phyloP scores from a whole-genome alignment of 2,113 vertebrate species.

The Mobula birostris region DNA sequence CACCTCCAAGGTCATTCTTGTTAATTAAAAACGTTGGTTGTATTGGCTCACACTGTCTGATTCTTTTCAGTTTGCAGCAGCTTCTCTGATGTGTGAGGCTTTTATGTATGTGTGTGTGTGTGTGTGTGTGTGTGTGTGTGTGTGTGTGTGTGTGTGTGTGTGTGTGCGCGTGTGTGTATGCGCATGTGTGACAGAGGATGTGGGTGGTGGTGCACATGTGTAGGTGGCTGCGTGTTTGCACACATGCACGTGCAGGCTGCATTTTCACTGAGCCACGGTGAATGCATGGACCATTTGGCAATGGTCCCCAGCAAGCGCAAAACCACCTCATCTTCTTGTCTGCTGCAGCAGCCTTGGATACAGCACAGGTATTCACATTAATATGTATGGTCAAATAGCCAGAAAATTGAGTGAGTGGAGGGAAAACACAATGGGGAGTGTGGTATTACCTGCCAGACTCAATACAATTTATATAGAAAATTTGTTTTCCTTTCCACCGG shows the following conservation, averaged over 20 bases:
- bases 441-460: neutral
- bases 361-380: neutral
- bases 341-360: neutral
- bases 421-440: neutral
- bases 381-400: neutral
- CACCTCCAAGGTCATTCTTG: neutral
- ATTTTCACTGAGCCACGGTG: neutral
- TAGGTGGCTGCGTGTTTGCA: no score
- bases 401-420: neutral
- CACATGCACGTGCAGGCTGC: neutral
- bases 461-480: neutral
- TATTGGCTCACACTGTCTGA: neutral
- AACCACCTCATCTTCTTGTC: neutral
- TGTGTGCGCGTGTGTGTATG: no score
- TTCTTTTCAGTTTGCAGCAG: conserved; percentile 15
- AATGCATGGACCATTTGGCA: neutral
- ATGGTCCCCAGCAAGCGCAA: conserved; percentile 15
- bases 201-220: no score
- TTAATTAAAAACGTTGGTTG: neutral
- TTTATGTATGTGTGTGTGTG: neutral
- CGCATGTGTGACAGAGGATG: neutral
- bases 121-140: neutral
- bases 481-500: no score
- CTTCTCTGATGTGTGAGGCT: neutral
- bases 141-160: neutral